Conservation (phyloP, 2,888 invertebrate species). For the Drosophila maculinotata region DNA sequence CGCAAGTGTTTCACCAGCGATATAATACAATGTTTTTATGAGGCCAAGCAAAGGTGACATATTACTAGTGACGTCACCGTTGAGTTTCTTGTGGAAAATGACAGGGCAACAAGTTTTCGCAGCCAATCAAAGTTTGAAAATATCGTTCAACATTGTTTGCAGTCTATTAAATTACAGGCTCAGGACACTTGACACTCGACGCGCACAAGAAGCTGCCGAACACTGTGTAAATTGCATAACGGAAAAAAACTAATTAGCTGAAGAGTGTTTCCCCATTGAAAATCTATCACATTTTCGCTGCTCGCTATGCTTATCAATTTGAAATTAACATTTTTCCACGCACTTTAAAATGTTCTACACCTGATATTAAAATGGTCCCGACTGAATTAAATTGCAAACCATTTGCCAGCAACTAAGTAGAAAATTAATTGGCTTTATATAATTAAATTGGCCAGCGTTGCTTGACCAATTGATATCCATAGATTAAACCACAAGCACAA, state of each 20-base stretch:
- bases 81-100: slow-evolving; percentile 4
- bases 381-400: neutral
- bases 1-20: slow-evolving; percentile 7
- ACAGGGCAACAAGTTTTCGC: slow-evolving; percentile 26
- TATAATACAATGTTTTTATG: slow-evolving; percentile 19
- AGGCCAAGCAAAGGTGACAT: slow-evolving; percentile 28
- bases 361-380: neutral
- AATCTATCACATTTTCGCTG: slow-evolving; percentile 5
- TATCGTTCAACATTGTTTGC: slow-evolving; percentile 11
- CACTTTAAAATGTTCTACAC: neutral
- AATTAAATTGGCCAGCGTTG: slow-evolving; percentile 25
- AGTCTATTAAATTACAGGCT: slow-evolving; percentile 39
- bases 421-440: slow-evolving; percentile 33
- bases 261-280: slow-evolving; percentile 3
- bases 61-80: slow-evolving; percentile 12
- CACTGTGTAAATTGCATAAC: slow-evolving; percentile 11
- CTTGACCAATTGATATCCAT: slow-evolving; percentile 19
- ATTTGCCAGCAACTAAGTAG: neutral
- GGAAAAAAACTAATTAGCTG: slow-evolving; percentile 35
- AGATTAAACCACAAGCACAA: slow-evolving; percentile 26
- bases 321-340: neutral
- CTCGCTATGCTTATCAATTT: neutral
- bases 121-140: slow-evolving; percentile 34
- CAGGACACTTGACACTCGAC: slow-evolving; percentile 19
- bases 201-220: slow-evolving; percentile 1